Percentiles rank a stretch among this genome's conserved stretches.
phyloP scores from a whole-genome alignment of 2,113 vertebrate genomes.

The Motacilla alba region DNA sequence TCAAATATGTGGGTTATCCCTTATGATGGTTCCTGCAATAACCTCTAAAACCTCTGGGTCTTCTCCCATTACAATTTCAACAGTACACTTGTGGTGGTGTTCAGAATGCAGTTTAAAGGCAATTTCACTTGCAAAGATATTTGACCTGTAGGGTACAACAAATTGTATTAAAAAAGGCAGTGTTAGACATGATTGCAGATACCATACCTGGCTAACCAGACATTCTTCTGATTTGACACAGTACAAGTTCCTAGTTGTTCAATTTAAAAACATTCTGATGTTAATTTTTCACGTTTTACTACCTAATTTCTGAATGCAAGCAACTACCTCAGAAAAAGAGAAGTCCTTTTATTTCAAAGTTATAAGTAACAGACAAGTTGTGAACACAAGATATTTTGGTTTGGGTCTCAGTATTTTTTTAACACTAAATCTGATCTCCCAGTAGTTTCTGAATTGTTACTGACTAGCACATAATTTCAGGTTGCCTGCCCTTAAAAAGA shows the following conservation, averaged over 20 bases:
- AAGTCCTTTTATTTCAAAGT: background rate
- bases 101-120: background rate
- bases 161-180: background rate
- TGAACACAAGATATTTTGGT: background rate
- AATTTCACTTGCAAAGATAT: background rate
- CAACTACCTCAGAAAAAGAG: background rate
- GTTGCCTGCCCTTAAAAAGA: background rate
- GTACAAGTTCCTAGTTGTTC: background rate
- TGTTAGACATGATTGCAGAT: background rate
- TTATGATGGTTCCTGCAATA: background rate
- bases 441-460: background rate
- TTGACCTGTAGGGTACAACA: background rate
- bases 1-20: background rate
- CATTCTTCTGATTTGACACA: background rate
- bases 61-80: background rate
- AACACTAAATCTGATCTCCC: background rate
- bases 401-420: background rate
- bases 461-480: background rate
- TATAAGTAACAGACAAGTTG: background rate
- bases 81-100: accelerated
- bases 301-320: background rate
- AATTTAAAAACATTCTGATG: background rate
- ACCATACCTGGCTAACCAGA: background rate
- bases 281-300: background rate
- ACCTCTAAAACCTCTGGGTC: background rate